Conservation (phyloP, 2,113 vertebrate species). For the Catharus bicknelli region DNA sequence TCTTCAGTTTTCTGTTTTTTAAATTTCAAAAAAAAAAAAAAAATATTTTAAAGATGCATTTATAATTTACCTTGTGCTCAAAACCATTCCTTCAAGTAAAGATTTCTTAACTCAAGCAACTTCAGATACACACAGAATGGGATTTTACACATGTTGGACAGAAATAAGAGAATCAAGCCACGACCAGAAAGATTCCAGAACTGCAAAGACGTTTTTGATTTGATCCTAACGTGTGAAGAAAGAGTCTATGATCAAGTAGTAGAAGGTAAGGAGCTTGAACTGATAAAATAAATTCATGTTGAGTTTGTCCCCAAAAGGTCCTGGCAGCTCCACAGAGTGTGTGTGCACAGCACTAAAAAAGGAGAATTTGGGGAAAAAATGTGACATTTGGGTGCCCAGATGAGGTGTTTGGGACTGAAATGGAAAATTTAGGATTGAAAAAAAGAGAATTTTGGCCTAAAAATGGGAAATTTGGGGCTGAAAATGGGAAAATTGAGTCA, state of each 20-base stretch:
- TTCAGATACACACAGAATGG: conserved; percentile 99
- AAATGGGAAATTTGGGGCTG: too few relatives aligned
- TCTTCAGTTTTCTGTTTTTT: not conserved
- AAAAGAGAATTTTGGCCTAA: too few relatives aligned
- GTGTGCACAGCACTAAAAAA: too few relatives aligned
- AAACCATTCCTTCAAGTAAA: conserved; percentile 12
- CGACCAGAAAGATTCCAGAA: conserved; percentile 95
- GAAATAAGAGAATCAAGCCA: conserved; percentile 96
- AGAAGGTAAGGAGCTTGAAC: conserved; percentile 86
- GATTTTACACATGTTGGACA: conserved; percentile 98
- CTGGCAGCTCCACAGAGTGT: not conserved
- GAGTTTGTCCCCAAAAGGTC: not conserved
- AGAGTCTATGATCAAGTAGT: conserved; percentile 97
- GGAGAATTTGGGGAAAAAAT: too few relatives aligned
- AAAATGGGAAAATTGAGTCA: too few relatives aligned
- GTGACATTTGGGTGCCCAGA: too few relatives aligned
- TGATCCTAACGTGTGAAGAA: conserved; percentile 97
- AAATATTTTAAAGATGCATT: not conserved
- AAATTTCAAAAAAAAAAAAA: not conserved
- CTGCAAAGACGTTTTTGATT: conserved; percentile 95
- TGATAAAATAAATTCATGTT: not conserved
- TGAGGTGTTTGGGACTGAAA: too few relatives aligned
- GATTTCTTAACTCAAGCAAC: conserved; percentile 84
- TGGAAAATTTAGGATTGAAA: too few relatives aligned
- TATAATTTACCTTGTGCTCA: not conserved